Base-by-base conservation (phyloP, 2,113 vertebrate species). In the Neolamprologus brichardi region DNA sequence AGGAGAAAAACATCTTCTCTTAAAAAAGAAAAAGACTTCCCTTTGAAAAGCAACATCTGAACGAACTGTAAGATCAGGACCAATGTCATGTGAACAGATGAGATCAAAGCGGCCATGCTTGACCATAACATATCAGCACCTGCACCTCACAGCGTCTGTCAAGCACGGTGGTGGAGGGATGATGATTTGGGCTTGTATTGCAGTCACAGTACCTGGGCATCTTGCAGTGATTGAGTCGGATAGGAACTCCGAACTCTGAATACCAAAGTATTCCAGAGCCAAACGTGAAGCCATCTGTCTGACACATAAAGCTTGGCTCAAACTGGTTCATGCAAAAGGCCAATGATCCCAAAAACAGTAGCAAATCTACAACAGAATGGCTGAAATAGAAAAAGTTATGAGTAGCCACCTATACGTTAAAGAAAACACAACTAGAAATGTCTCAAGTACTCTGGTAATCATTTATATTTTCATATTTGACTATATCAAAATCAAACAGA, bases 11-110 rank as follows among this genome's bases (percentile, higher is more conserved):
- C 20, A 64, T 11, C 20, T 72, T 44, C 67, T 46, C 67, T 72
- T 25, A 25, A 72, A 25, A 0, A 46, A 72, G 20, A 17, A 46
- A 44, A 72, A 25, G 39, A 25, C 8, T 72, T 44, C 8, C 39
- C 3, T 72, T 72, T 72, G 39, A 44, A 72, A 72, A 72, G 39
- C 20, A 44, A 44, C 67, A 44, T 25, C 39, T 46, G 39, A 70
- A 70, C 7, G 0, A 70, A 70, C 1, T 23, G 18, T 0, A 70
- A 6, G 64, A 0, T 44, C 20, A 25, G 13, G 8, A 44, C 20
- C 8, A 44, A 72, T 72, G 3, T 44, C 37, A 15, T 44, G 5
- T 10, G 64, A 41, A 25, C n/a, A 72, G 37, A 72, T 70, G 64
- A 70, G 64, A 15, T 23, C 37, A 15, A 41, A 72, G 13, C 3